phyloP scores from a whole-genome alignment of 2,888 invertebrate genomes.

The Lobophora halterata region DNA sequence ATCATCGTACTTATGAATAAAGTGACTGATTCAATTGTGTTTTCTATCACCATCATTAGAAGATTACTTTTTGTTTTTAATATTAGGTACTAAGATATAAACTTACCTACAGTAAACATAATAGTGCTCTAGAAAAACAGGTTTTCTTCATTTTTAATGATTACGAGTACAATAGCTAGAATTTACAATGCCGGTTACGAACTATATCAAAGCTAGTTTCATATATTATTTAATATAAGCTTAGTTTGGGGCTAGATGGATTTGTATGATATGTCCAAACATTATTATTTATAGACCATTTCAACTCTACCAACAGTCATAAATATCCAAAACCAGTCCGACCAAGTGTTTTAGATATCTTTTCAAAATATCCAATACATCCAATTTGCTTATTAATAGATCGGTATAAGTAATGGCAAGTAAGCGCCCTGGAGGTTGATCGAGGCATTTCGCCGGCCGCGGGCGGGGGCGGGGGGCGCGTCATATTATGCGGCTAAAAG shows the following conservation, averaged over 20 bases:
- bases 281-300: too few species aligned
- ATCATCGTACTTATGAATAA: conserved; percentile 24
- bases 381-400: conserved; percentile 78
- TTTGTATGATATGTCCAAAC: too few species aligned
- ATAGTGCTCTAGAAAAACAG: too few species aligned
- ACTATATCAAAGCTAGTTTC: too few species aligned
- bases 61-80: conserved; percentile 16
- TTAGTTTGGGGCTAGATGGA: too few species aligned
- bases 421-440: conserved; percentile 67
- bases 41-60: conserved; percentile 8
- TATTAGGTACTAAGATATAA: too few species aligned
- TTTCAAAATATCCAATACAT: conserved; percentile 65
- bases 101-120: too few species aligned
- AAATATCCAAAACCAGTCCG: conserved; percentile 11
- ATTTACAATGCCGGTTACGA: too few species aligned
- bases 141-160: too few species aligned
- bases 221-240: too few species aligned
- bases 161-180: too few species aligned
- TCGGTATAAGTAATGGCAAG: conserved; percentile 78
- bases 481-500: conserved; percentile 81
- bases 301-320: too few species aligned
- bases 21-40: conserved; percentile 20
- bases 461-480: conserved; percentile 69
- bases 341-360: conserved; percentile 41
- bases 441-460: conserved; percentile 68